These are phyloP conservation scores for Hyperopisus bebe DNA, from an alignment of 2,113 vertebrate genomes.

Conservation along the genomic window DNA sequence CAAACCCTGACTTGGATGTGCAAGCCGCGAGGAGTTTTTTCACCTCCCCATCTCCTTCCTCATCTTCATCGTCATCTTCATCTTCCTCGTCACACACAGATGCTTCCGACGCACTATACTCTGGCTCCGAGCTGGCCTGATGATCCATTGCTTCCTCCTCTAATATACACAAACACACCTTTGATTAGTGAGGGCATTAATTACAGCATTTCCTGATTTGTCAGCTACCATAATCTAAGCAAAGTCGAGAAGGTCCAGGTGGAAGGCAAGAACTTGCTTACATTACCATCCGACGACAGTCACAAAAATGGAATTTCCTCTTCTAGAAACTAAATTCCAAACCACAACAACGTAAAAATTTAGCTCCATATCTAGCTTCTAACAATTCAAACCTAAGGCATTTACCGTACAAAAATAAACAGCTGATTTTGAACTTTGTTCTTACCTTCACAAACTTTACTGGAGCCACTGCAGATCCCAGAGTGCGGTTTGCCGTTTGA, in stretches of 20 bases:
- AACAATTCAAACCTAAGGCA: background rate
- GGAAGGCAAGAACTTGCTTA: background rate
- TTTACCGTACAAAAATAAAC: background rate
- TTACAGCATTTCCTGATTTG: background rate
- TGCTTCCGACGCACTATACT: constrained; percentile 63
- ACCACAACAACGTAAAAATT: background rate
- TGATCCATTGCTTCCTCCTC: constrained; percentile 93
- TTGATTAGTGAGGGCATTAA: background rate
- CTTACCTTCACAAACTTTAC: constrained; percentile 74
- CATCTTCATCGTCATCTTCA: constrained; percentile 20
- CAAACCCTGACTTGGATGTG: constrained; percentile 29
- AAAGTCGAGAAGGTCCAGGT: background rate
- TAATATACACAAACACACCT: constrained; percentile 34
- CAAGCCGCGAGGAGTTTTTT: constrained; percentile 52
- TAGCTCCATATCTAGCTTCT: background rate
- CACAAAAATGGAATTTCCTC: background rate
- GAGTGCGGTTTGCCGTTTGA: constrained; percentile 40
- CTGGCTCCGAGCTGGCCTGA: constrained; percentile 69
- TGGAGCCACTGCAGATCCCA: constrained; percentile 70
- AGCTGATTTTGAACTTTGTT: background rate
- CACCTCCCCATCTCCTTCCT: constrained; percentile 52
- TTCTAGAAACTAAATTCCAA: background rate
- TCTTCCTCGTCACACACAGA: constrained; percentile 35
- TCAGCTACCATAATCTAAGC: background rate
- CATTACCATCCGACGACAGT: background rate